Percentiles rank a stretch among this genome's conserved stretches.
Conservation (phyloP, 2,113 vertebrate species). For the Agelaius phoeniceus region DNA sequence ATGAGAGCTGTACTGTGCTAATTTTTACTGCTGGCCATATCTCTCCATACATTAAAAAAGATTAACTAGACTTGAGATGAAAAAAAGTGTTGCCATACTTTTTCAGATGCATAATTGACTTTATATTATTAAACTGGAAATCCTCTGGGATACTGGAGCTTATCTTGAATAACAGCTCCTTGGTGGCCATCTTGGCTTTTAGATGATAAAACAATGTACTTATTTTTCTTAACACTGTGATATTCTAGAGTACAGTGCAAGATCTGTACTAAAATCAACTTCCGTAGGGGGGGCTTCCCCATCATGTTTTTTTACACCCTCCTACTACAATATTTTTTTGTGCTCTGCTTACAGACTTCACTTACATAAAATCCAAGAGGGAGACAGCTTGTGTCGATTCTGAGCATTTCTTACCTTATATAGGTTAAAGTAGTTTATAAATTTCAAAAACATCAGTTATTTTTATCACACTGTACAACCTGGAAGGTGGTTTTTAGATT, state of each 20-base stretch:
- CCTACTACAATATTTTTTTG: not conserved
- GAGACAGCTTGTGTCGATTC: not conserved
- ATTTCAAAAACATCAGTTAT: not conserved
- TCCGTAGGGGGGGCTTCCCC: not conserved
- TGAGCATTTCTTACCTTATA: not conserved
- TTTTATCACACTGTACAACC: not conserved
- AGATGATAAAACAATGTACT: constrained; percentile 1
- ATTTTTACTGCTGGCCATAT: not conserved
- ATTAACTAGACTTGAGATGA: not conserved
- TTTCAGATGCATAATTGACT: not conserved
- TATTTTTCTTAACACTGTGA: not conserved
- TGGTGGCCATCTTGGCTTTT: not conserved
- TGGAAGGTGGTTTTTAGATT: not conserved
- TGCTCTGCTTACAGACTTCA: not conserved
- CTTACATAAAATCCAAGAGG: not conserved
- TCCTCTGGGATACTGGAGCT: not conserved
- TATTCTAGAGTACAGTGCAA: not conserved
- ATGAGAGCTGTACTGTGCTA: not conserved
- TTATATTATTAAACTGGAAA: not conserved
- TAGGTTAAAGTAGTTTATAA: not conserved
- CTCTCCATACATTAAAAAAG: not conserved
- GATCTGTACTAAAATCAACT: constrained; percentile 1
- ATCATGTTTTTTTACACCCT: not conserved
- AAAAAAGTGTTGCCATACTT: not conserved
- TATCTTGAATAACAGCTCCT: not conserved